Percentiles rank a stretch among this genome's conserved stretches.
Conservation (phyloP, 2,797 vertebrate species). For the Agapornis canus region DNA sequence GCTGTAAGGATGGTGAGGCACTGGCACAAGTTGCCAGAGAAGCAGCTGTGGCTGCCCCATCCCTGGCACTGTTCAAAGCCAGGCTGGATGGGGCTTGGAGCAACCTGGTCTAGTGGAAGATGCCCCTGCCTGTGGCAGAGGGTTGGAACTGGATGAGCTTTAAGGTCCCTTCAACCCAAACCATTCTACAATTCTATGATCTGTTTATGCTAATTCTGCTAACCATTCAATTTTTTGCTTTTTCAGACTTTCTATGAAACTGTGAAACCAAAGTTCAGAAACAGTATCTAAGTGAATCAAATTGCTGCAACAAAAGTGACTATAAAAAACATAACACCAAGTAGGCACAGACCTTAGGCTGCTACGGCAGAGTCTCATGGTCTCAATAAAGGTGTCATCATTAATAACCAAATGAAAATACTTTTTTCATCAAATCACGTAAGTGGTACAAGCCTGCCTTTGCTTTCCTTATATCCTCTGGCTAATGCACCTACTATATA, state of each 20-base stretch:
- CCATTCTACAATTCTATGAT: neutral
- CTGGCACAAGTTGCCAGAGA: neutral
- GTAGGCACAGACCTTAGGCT: neutral
- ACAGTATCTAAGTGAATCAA: neutral
- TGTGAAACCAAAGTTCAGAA: neutral
- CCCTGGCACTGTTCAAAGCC: neutral
- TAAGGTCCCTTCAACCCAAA: neutral
- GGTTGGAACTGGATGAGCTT: neutral
- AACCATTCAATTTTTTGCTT: neutral
- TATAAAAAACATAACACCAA: neutral
- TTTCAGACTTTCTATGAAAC: neutral
- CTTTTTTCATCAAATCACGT: neutral
- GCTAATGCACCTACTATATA: neutral
- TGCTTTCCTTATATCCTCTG: constrained; percentile 5
- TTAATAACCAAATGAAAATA: neutral
- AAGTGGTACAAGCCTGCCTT: neutral
- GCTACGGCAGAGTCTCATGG: neutral
- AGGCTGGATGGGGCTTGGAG: neutral
- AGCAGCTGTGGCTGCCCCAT: neutral
- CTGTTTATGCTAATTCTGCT: neutral
- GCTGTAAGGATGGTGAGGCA: neutral
- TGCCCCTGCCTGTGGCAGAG: neutral
- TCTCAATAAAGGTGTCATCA: neutral
- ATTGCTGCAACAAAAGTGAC: neutral
- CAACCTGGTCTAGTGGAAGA: neutral